Percentiles rank a stretch among this genome's conserved stretches.
phyloP scores from a whole-genome alignment of 2,888 invertebrate genomes.

The Drosophila sordidula region DNA sequence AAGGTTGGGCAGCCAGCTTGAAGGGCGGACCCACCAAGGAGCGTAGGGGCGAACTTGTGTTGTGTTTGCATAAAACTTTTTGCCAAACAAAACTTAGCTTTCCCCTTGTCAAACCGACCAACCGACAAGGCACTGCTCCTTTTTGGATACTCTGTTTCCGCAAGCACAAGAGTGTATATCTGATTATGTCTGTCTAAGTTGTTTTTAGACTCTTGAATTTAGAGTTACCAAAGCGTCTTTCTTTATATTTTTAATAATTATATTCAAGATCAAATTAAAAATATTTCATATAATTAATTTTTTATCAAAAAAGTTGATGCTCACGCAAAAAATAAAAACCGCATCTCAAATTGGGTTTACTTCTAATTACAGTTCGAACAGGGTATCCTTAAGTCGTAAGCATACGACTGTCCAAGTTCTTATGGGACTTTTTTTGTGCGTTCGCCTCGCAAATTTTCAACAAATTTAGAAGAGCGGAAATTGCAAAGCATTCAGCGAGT shows the following conservation, averaged over 20 bases:
- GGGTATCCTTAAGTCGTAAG: constrained; percentile 9
- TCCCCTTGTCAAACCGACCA: constrained; percentile 41
- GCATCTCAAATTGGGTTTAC: too few relatives aligned
- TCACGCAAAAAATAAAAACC: too few relatives aligned
- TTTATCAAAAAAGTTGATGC: too few relatives aligned
- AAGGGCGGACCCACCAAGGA: background rate
- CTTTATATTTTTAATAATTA: too few relatives aligned
- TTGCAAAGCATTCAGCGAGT: constrained; percentile 80
- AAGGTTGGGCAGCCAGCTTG: constrained; percentile 67
- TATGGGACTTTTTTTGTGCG: constrained; percentile 37
- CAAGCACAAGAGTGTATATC: background rate
- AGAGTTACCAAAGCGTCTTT: too few relatives aligned
- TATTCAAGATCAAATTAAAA: too few relatives aligned
- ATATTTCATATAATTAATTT: too few relatives aligned
- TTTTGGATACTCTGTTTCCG: constrained; percentile 8
- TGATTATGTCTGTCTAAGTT: background rate
- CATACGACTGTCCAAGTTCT: constrained; percentile 11
- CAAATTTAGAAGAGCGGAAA: constrained; percentile 81
- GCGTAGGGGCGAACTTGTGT: constrained; percentile 35
- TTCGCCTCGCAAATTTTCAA: constrained; percentile 70
- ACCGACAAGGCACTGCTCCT: constrained; percentile 6
- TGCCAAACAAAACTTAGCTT: constrained; percentile 60
- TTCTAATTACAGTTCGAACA: background rate
- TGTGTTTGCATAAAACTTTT: constrained; percentile 71
- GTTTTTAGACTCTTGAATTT: too few relatives aligned